Evolutionary conservation across 2,113 vertebrate genomes (phyloP).

Genomic region (Zingel zingel): DNA sequence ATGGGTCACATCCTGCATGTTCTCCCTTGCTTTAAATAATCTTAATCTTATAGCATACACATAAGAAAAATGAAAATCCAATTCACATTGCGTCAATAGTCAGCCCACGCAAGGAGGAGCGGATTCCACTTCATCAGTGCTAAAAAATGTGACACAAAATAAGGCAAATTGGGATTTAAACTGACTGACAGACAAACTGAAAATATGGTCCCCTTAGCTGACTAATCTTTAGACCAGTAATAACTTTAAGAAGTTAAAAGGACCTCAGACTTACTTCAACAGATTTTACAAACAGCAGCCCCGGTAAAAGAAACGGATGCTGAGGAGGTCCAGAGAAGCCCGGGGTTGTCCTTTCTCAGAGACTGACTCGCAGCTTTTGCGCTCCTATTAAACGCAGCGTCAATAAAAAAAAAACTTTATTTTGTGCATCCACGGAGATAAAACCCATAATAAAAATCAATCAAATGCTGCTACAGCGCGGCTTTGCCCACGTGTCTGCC

Average conservation of each 20-base stretch:
- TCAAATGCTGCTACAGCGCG: slow-evolving; percentile 23
- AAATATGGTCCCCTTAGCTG: not conserved
- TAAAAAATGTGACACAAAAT: not conserved
- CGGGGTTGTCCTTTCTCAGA: slow-evolving; percentile 42
- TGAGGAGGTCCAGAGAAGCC: slow-evolving; percentile 34
- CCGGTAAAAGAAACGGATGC: slow-evolving; percentile 21
- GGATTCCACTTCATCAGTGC: slow-evolving; percentile 19
- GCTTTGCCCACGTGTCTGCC: slow-evolving; percentile 34
- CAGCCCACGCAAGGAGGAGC: not conserved
- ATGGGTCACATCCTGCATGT: slow-evolving; percentile 35
- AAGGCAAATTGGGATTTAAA: not conserved
- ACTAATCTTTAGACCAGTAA: not conserved
- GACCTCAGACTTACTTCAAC: slow-evolving; percentile 25
- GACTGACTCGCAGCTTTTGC: slow-evolving; percentile 64
- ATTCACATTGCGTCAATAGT: slow-evolving; percentile 35
- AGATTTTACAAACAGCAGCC: slow-evolving; percentile 45
- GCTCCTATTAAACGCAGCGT: slow-evolving; percentile 60
- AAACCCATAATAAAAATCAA: slow-evolving; percentile 52
- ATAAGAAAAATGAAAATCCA: slow-evolving; percentile 3
- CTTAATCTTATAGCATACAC: slow-evolving; percentile 4
- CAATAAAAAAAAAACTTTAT: slow-evolving; percentile 17
- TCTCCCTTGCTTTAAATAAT: slow-evolving; percentile 22
- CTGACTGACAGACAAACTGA: not conserved
- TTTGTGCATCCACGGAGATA: slow-evolving; percentile 60
- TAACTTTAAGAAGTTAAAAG: slow-evolving; percentile 26